phyloP scores from a whole-genome alignment of 2,888 invertebrate species.

The Tubulanus polymorphus region DNA sequence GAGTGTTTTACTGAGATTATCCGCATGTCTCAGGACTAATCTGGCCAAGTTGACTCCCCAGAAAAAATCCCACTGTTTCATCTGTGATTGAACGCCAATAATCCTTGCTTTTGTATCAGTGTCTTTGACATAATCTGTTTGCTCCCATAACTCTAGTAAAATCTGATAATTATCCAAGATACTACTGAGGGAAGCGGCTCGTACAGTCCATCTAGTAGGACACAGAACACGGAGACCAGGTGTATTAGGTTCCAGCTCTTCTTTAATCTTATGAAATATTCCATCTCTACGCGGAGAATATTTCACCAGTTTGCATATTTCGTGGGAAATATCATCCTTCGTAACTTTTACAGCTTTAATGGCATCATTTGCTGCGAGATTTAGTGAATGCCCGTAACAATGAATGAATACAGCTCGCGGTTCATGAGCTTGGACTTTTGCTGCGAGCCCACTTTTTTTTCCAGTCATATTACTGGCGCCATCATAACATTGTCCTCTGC shows the following conservation, averaged over 20 bases:
- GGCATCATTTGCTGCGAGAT: background rate
- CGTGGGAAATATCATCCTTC: conserved; percentile 12
- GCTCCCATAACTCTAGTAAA: no score
- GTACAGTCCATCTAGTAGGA: conserved; percentile 23
- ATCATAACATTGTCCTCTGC: conserved; percentile 11
- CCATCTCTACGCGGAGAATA: conserved; percentile 19
- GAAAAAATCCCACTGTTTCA: no score
- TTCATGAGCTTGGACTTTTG: conserved; percentile 3
- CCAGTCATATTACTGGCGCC: conserved; percentile 9
- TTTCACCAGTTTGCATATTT: conserved; percentile 21
- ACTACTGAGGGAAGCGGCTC: no score
- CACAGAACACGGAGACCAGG: conserved; percentile 18
- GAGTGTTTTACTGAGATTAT: no score
- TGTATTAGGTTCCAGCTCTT: conserved; percentile 12
- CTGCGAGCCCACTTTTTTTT: conserved; percentile 8
- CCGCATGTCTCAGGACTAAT: no score
- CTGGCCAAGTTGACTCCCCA: no score
- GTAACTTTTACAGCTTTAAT: background rate
- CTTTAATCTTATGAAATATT: conserved; percentile 15
- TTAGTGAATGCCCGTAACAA: conserved; percentile 6
- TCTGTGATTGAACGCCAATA: no score
- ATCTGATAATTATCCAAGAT: no score
- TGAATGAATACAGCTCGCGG: conserved; percentile 7
- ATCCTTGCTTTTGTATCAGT: no score
- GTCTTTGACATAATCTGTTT: no score